phyloP scores from a whole-genome alignment of 2,797 vertebrate genomes.

The Bradypodion pumilum region DNA sequence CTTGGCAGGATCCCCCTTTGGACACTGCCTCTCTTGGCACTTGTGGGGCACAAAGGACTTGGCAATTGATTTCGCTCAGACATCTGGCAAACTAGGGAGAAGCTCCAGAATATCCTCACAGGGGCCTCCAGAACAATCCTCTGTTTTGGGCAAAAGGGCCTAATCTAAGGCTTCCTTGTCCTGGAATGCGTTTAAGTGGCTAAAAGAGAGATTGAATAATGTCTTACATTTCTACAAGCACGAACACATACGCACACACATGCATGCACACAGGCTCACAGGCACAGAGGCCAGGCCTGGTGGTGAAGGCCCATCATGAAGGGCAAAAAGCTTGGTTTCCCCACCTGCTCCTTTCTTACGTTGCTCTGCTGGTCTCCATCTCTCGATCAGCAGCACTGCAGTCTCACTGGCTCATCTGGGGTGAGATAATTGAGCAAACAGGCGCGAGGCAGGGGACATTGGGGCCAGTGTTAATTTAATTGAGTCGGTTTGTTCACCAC shows the following conservation, averaged over 20 bases:
- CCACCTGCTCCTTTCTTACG: not conserved
- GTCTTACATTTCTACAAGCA: too few species aligned
- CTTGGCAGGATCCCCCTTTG: not conserved
- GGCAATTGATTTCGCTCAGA: not conserved
- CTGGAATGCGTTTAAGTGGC: not conserved
- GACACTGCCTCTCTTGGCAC: not conserved
- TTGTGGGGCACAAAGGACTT: not conserved
- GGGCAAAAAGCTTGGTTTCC: not conserved
- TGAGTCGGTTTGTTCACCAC: slow-evolving; percentile 41
- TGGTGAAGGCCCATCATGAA: not conserved
- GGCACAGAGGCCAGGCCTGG: not conserved
- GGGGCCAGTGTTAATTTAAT: slow-evolving; percentile 40
- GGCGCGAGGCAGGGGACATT: slow-evolving; percentile 57
- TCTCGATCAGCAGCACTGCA: slow-evolving; percentile 7
- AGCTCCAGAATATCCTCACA: not conserved
- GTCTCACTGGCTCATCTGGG: slow-evolving; percentile 21
- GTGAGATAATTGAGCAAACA: slow-evolving; percentile 73
- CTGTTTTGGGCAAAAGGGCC: not conserved
- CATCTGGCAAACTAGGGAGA: not conserved
- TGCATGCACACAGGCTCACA: not conserved
- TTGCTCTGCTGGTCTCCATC: not conserved
- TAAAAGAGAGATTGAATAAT: not conserved
- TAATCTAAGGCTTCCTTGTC: not conserved
- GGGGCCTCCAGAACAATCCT: not conserved
- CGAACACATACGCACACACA: too few species aligned